Evolutionary conservation across 2,888 invertebrate genomes (phyloP).

Genomic region (Microctonus aethiopoides): DNA sequence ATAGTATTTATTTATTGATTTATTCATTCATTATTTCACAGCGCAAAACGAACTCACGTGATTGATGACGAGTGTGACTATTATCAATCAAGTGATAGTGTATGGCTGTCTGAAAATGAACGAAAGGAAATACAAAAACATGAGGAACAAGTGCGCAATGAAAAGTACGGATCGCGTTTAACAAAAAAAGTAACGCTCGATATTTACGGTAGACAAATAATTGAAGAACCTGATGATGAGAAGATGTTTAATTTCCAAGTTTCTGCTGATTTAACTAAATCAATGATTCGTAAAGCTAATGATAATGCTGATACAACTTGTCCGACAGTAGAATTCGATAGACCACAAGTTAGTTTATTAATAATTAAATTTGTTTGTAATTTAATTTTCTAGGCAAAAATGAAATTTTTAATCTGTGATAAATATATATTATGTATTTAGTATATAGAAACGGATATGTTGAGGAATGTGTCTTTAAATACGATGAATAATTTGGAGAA

Average conservation of each 20-base stretch:
- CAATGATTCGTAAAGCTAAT: conserved; percentile 33
- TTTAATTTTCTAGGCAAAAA: neutral
- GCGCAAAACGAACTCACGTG: conserved; percentile 80
- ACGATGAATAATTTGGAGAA: conserved; percentile 44
- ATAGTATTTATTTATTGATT: conserved; percentile 68
- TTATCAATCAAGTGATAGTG: conserved; percentile 80
- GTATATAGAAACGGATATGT: conserved; percentile 47
- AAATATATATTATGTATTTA: conserved; percentile 45
- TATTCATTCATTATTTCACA: conserved; percentile 56
- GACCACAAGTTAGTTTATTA: conserved; percentile 48
- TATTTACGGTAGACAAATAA: conserved; percentile 72
- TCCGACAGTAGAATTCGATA: conserved; percentile 53
- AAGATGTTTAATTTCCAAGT: conserved; percentile 47
- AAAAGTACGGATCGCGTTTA: conserved; percentile 77
- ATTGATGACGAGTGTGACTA: conserved; percentile 97
- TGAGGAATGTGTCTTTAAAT: conserved; percentile 24
- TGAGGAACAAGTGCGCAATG: conserved; percentile 75
- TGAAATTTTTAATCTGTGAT: conserved; percentile 6
- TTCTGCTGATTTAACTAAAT: conserved; percentile 24
- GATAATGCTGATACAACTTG: conserved; percentile 36
- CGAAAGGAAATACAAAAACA: conserved; percentile 75
- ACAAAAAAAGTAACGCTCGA: conserved; percentile 78
- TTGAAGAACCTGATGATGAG: conserved; percentile 52
- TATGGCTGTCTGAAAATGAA: conserved; percentile 83
- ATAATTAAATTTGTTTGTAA: neutral